Conservation (phyloP, 2,888 invertebrate genomes). For the Heliconius charithonia region DNA sequence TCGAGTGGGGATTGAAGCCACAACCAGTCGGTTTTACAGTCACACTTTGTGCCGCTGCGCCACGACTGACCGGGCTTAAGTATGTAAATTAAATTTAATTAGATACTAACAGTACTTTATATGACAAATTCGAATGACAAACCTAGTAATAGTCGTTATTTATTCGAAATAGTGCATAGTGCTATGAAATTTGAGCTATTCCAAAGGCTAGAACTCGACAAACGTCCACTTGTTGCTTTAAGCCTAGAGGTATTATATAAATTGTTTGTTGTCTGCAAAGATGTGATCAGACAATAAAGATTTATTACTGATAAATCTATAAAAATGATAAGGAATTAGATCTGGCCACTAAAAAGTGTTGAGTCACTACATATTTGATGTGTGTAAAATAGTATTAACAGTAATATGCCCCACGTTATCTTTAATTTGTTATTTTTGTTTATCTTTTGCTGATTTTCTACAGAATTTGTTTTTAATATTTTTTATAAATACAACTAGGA, state of each 20-base stretch:
- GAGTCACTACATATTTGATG: not conserved
- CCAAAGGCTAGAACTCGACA: conserved; percentile 21
- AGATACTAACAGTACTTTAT: not conserved
- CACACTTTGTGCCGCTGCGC: too few species aligned
- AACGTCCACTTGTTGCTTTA: conserved; percentile 32
- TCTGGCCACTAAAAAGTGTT: not conserved
- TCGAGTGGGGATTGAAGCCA: too few species aligned
- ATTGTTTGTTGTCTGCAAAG: not conserved
- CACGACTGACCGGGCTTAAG: too few species aligned
- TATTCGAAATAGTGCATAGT: conserved; percentile 5
- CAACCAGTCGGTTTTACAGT: too few species aligned
- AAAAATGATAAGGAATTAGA: not conserved
- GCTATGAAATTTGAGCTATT: conserved; percentile 28
- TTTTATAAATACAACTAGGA: too few species aligned
- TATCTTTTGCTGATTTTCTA: not conserved
- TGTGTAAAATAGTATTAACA: not conserved
- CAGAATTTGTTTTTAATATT: not conserved
- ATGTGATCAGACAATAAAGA: not conserved
- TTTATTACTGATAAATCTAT: not conserved
- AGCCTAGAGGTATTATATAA: conserved; percentile 16
- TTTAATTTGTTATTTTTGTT: not conserved
- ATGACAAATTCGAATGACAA: not conserved
- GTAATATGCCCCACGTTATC: not conserved
- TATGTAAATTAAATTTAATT: not conserved
- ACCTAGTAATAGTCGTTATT: not conserved